Evolutionary conservation across 2,888 invertebrate species (phyloP).

Genomic region (Lycia hirtaria): DNA sequence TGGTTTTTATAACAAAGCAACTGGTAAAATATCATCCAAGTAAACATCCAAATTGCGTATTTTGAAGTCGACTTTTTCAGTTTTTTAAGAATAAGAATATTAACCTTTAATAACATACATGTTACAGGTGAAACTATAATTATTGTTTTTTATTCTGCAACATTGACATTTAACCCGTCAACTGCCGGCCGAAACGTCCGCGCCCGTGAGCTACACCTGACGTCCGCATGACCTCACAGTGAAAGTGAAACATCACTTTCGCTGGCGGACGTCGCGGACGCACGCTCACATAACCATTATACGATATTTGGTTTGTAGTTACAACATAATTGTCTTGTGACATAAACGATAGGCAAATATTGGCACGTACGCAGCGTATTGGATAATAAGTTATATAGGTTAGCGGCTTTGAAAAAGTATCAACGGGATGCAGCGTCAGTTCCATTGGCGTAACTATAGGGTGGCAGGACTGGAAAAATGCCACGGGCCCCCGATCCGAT

Average conservation of each 20-base stretch:
- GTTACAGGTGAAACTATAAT: no score
- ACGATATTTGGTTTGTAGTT: conserved; percentile 22
- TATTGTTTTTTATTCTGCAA: no score
- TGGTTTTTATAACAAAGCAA: no score
- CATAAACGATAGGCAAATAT: conserved; percentile 16
- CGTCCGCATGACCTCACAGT: conserved; percentile 18
- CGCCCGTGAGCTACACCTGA: conserved; percentile 5
- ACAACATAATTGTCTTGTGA: conserved; percentile 20
- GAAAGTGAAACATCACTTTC: conserved; percentile 39
- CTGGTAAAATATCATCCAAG: background rate
- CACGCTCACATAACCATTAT: conserved; percentile 24
- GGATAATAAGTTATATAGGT: conserved; percentile 4
- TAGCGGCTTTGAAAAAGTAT: no score
- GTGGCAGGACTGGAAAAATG: no score
- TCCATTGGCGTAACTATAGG: no score
- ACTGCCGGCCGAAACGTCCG: background rate
- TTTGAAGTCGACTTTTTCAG: background rate
- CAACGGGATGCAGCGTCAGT: no score
- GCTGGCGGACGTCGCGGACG: conserved; percentile 15
- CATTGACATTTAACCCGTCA: conserved; percentile 6
- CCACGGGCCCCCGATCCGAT: no score
- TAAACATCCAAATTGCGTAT: background rate
- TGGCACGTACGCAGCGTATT: conserved; percentile 3
- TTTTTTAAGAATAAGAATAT: no score
- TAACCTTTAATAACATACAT: no score